Evolutionary conservation across 1,140 invertebrate species (phyloP).

Genomic region (Drosophila orosa): DNA sequence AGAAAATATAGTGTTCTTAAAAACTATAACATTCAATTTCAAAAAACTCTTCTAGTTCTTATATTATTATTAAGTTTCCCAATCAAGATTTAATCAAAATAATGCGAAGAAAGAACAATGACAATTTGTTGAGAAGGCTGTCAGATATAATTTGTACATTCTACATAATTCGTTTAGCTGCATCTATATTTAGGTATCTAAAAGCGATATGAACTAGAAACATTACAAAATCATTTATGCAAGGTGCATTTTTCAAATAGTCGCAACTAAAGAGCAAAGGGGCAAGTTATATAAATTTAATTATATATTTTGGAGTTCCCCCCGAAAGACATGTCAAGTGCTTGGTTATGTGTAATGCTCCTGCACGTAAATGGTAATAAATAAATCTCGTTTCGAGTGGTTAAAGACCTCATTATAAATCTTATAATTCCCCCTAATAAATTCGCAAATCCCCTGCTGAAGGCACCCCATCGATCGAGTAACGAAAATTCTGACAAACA

Average conservation of each 20-base stretch:
- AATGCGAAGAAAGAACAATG: slow-evolving; percentile 33
- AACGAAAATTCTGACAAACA: slow-evolving; percentile 32
- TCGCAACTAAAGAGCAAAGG: slow-evolving; percentile 2
- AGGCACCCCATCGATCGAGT: slow-evolving; percentile 24
- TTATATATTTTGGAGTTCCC: background rate
- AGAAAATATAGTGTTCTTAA: background rate
- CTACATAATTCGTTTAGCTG: slow-evolving; percentile 40
- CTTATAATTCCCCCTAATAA: slow-evolving; percentile 5
- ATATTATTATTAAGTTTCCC: slow-evolving; percentile 8
- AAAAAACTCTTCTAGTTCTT: background rate
- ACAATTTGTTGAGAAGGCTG: slow-evolving; percentile 37
- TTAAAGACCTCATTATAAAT: slow-evolving; percentile 22
- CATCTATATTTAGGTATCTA: slow-evolving; percentile 42
- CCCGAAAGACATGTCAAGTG: background rate
- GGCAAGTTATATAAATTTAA: slow-evolving; percentile 6
- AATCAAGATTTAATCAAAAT: slow-evolving; percentile 32
- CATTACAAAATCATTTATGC: slow-evolving; percentile 26
- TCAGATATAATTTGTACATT: slow-evolving; percentile 39
- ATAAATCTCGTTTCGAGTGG: slow-evolving; percentile 9
- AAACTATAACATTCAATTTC: background rate
- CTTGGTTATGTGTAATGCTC: background rate
- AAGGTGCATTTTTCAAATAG: slow-evolving; percentile 11
- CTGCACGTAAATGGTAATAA: slow-evolving; percentile 1
- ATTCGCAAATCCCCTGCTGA: slow-evolving; percentile 22
- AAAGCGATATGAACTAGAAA: slow-evolving; percentile 28